Evolutionary conservation across 2,888 invertebrate genomes (phyloP).

Genomic region (Hypomecis punctinalis): DNA sequence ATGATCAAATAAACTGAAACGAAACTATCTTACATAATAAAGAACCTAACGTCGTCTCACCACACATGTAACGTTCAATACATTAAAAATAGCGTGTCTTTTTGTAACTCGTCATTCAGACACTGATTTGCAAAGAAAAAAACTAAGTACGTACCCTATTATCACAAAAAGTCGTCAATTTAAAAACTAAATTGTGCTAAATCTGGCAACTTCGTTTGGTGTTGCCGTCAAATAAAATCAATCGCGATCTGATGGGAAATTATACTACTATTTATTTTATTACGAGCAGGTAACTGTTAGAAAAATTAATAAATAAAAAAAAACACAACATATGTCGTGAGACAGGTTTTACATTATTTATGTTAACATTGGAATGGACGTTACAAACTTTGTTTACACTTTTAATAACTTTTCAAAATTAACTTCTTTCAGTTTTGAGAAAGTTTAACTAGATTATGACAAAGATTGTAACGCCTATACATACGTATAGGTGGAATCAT

Average conservation of each 20-base stretch:
- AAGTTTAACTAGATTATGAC: neutral
- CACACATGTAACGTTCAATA: slow-evolving; percentile 82
- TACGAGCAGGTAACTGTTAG: slow-evolving; percentile 54
- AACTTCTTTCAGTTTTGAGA: neutral
- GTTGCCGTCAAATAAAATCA: slow-evolving; percentile 61
- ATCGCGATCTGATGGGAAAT: slow-evolving; percentile 81
- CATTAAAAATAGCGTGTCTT: slow-evolving; percentile 64
- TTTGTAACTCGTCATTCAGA: slow-evolving; percentile 57
- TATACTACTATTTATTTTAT: slow-evolving; percentile 53
- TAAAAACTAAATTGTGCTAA: slow-evolving; percentile 78
- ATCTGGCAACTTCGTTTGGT: slow-evolving; percentile 56
- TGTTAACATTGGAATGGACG: slow-evolving; percentile 43
- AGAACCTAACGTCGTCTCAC: slow-evolving; percentile 83
- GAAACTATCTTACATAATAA: slow-evolving; percentile 58
- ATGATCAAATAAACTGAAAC: slow-evolving; percentile 52
- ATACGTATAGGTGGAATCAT: too few relatives aligned
- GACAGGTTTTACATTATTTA: slow-evolving; percentile 66
- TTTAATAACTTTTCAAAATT: slow-evolving; percentile 24
- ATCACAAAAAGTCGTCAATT: slow-evolving; percentile 77
- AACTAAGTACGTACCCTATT: slow-evolving; percentile 77
- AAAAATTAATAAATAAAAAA: slow-evolving; percentile 57
- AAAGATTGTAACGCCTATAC: too few relatives aligned
- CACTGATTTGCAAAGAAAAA: slow-evolving; percentile 44
- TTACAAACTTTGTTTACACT: slow-evolving; percentile 34
- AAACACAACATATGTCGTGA: slow-evolving; percentile 84